Evolutionary conservation across 2,797 vertebrate genomes (phyloP), one percentile per base, ranked within the genome.

Genomic region (Syngnathus acus): DNA sequence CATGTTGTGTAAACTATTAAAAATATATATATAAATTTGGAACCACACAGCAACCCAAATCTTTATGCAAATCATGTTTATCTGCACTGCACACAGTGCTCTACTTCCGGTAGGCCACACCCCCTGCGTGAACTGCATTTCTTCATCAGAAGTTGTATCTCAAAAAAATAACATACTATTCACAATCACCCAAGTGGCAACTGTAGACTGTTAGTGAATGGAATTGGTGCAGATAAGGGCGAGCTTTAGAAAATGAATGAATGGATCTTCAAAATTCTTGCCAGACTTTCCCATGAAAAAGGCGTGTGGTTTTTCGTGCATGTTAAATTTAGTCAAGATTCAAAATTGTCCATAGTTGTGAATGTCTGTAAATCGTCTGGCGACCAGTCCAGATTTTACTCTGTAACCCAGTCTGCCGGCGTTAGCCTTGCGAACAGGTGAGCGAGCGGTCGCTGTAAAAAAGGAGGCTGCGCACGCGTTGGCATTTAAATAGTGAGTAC

Each of bases 401-500:
- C 55, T 17, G 3, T 37, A 6, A 2, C 16, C 55, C 55, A 16
- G 23, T 55, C 54, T 16, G 23, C 53, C 17, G 32, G 5, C 2
- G 59, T 42, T 61, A 9, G 39, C 21, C 11, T 60, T n/a, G 19
- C 3, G 38, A 38, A 80, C 77, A 72, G 80, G 79, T 76, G 85
- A 84, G 77, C 79, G 66, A 84, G 76, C 79, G 65, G 81, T 83
- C 84, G 84, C 82, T 58, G 87, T 87, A 83, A 88, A 65, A 88
- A 87, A 80, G 79, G 16, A 13, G 48, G 39, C 79, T 77, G 86
- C 82, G 72, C 73, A 76, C 67, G 85, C 82, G 73, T 78, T 86
- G 86, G 84, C 87, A 88, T 89, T 90, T 87, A 87, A 88, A 84
- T 77, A 78, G 80, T 79, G 80, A 80, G 82, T 86, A 88, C 86